Base-by-base conservation (phyloP, 1,140 invertebrate species). In the Neodiprion pinetum region DNA sequence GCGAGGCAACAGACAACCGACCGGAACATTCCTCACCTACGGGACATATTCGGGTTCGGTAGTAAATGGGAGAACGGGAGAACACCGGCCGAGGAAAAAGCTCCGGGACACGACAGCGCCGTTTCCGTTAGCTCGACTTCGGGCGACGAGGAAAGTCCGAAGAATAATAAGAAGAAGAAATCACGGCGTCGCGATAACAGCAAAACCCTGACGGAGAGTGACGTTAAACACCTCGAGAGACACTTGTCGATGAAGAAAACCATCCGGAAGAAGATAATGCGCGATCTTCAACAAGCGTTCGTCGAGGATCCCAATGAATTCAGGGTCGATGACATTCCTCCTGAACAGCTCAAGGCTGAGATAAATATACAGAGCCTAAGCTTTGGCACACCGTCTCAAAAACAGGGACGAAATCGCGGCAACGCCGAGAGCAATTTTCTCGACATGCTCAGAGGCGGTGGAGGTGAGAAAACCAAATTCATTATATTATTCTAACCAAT, bases 161-260 rank as follows among this genome's bases (percentile, higher is more conserved):
- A 90, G 80, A 88, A 89, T 75, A 87, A 80, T 78, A 89, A 91
- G 74, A 92, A 92, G 82, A 92, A 91, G 82, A 92, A 91, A 78
- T 84, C 84, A 0, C 81, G 85, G 67, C 80, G 83, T 67, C 82
- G 85, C 7, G 91, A 93, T 67, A 91, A 92, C 79, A 91, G 89
- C 80, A 90, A 91, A 76, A 91, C 91, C 2, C 87, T 92, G 75
- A 90, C 90, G 9, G 93, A 93, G 77, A 92, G 90, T 21, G 93
- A 94, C 81, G 92, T 94, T 21, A 94, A 95, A 82, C 94, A 94
- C 10, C 85, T 96, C 65, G 95, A 96, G 81, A 89, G 94, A 75
- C 94, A 95, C 84, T 88, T 96, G 72, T 95, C 94, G 76, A 96
- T 96, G 95, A 96, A 96, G 88, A 96, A 96, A 84, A 95, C 94